Conservation (phyloP, 2,888 invertebrate genomes). For the Drosophila anomelani region DNA sequence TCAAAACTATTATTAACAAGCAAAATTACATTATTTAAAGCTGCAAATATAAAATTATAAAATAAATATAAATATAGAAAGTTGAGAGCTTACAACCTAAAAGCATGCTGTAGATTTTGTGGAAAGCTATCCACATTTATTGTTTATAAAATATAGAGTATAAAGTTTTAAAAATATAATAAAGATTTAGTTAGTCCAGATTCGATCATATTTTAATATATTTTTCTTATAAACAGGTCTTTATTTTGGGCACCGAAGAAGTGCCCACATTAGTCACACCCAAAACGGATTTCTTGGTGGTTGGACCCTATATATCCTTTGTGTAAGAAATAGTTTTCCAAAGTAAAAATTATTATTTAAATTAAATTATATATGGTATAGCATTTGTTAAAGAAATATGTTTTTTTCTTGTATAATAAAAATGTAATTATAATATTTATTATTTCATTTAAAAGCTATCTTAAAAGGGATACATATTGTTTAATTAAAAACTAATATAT, state of each 20-base stretch:
- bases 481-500: no score
- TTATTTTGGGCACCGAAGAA: constrained; percentile 88
- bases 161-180: background rate
- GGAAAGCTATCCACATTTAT: background rate
- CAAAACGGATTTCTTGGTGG: constrained; percentile 87
- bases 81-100: background rate
- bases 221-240: constrained; percentile 85
- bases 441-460: no score
- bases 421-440: no score
- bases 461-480: no score
- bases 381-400: no score
- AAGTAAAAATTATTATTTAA: no score
- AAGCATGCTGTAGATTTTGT: background rate
- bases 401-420: no score
- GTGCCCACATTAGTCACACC: constrained; percentile 89
- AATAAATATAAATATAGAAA: background rate
- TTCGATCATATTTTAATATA: background rate
- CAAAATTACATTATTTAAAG: background rate
- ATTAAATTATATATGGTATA: no score
- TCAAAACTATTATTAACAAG: background rate
- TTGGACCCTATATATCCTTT: constrained; percentile 86
- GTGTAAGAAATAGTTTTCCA: constrained; percentile 61
- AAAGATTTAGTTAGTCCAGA: fast-evolving
- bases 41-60: background rate
- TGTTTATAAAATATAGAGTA: background rate